These are phyloP conservation scores for Epinephelus fuscoguttatus DNA, from an alignment of 2,113 vertebrate species.

Conservation along the genomic window DNA sequence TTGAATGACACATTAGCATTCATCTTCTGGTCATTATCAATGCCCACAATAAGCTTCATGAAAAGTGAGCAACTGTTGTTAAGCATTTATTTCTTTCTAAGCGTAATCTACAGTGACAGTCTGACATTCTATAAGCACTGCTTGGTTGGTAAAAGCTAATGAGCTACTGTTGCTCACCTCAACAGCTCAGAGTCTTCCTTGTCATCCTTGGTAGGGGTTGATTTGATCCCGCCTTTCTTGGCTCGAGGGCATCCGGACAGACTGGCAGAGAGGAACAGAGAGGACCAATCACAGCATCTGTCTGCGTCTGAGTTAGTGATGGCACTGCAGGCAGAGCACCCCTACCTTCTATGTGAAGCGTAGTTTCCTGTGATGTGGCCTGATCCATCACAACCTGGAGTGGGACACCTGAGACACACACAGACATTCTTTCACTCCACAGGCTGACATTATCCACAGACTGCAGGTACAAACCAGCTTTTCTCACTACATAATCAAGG, in stretches of 20 bases:
- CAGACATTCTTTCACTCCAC: constrained; percentile 27
- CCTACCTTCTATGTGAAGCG: constrained; percentile 96
- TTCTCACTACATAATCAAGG: constrained; percentile 15
- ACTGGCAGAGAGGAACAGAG: constrained; percentile 79
- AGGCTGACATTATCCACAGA: not conserved
- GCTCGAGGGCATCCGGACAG: constrained; percentile 98
- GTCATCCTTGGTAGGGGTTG: constrained; percentile 94
- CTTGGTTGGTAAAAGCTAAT: not conserved
- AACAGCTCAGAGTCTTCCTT: constrained; percentile 98
- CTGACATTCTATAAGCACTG: too few species aligned
- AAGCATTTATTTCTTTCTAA: too few species aligned
- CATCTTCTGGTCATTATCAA: too few species aligned
- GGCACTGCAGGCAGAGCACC: not conserved
- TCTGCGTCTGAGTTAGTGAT: not conserved
- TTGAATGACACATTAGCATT: too few species aligned
- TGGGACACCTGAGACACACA: constrained; percentile 90
- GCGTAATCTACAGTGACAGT: too few species aligned
- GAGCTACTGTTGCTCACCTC: constrained; percentile 84
- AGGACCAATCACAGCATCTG: not conserved
- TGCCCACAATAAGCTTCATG: too few species aligned
- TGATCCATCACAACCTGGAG: constrained; percentile 96
- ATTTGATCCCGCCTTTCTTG: constrained; percentile 97
- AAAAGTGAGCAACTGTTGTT: too few species aligned
- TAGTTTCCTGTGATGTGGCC: constrained; percentile 99
- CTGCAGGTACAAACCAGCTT: constrained; percentile 10